Evolutionary conservation across 2,888 invertebrate genomes (phyloP), one percentile per base, ranked within the genome.

Genomic region (Polyommatus iphigenia): DNA sequence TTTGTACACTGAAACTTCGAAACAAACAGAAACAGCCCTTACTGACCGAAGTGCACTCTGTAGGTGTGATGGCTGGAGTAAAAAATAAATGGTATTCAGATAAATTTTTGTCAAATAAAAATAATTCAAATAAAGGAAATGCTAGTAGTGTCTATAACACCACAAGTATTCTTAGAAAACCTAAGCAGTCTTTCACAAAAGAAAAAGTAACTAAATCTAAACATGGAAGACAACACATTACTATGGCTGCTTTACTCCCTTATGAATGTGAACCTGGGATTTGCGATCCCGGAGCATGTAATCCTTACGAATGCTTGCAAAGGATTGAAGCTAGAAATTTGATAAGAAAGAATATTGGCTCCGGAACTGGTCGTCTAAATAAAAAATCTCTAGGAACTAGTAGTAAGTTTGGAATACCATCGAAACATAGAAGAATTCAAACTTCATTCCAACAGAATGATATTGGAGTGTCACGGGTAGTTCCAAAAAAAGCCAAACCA

Each of bases 201-300:
- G 46, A 20, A 73, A 46, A 46, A 20, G 73, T 15, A 20, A 46
- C 5, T n/a, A 73, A 76, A 57, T 18, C 24, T 41, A 36, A 76
- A 62, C 15, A 76, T 41, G 32, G 36, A 76, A 62, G 13, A 41
- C 46, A 7, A 57, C 59, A 62, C 7, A 76, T 36, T 36, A 10
- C 32, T 54, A 10, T 20, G n/a, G 62, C 46, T 20, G 29, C 54
- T 41, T 72, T 76, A 50, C 36, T 50, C 41, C 83, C 85, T 8
- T 84, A 84, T 79, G 85, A 86, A 80, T 87, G 84, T 82, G 84
- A 84, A 76, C 85, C 87, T 13, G 80, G 81, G 77, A 80, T 83
- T 24, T 87, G 85, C 82, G 76, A 82, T 59, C 84, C 85, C 32
- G 85, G 83, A 50, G 77, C 85, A 77, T 84, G 85, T 81, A 80